These are phyloP conservation scores for Macropis europaea DNA, from an alignment of 2,888 invertebrate species.

Conservation along the genomic window DNA sequence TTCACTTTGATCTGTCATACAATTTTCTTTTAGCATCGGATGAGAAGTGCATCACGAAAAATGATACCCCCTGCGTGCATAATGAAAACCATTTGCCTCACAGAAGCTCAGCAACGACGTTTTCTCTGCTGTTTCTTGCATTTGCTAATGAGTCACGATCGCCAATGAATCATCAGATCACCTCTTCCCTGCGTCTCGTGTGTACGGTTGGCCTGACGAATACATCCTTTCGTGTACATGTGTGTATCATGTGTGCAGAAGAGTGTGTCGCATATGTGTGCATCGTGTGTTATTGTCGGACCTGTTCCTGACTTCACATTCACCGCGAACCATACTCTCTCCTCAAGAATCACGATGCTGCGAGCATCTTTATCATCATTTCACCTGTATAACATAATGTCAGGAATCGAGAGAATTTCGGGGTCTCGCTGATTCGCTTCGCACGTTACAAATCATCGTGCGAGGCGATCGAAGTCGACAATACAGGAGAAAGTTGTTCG, in stretches of 20 bases:
- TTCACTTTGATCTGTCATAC: too few species aligned
- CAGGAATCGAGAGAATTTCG: constrained; percentile 26
- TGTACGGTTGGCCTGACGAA: neutral
- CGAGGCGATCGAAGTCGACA: too few species aligned
- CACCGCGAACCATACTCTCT: constrained; percentile 20
- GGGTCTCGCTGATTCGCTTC: constrained; percentile 14
- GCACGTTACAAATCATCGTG: constrained; percentile 10
- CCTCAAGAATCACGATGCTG: neutral
- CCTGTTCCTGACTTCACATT: constrained; percentile 67
- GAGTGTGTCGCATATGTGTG: constrained; percentile 30
- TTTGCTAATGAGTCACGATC: too few species aligned
- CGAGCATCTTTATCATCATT: neutral
- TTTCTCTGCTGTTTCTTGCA: too few species aligned
- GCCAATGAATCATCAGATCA: too few species aligned
- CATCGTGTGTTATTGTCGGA: constrained; percentile 72
- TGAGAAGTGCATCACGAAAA: too few species aligned
- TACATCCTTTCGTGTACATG: constrained; percentile 29
- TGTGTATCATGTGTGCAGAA: constrained; percentile 29
- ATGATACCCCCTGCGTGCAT: too few species aligned
- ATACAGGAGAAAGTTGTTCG: too few species aligned
- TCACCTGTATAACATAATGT: constrained; percentile 1
- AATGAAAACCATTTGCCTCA: too few species aligned
- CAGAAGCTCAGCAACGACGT: too few species aligned
- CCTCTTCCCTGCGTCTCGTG: too few species aligned
- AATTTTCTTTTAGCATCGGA: too few species aligned